phyloP scores from a whole-genome alignment of 2,797 vertebrate genomes.

The Heterohyrax brucei region DNA sequence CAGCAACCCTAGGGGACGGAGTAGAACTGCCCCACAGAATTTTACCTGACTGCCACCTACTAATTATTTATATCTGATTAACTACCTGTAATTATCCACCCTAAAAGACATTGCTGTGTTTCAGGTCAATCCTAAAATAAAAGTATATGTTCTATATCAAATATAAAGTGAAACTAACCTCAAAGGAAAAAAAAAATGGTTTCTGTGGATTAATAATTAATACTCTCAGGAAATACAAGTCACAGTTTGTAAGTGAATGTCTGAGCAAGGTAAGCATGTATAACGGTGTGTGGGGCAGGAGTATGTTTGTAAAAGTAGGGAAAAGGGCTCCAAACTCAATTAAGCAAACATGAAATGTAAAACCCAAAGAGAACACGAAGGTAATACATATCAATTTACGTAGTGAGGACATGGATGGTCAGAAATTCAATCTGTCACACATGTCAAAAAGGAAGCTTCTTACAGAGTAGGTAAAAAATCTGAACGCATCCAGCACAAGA shows the following conservation, averaged over 20 bases:
- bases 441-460: conserved; percentile 65
- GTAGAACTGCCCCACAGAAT: too few relatives aligned
- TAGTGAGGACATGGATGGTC: neutral
- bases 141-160: neutral
- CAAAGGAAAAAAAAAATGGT: neutral
- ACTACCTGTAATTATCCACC: neutral
- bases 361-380: conserved; percentile 13
- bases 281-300: neutral
- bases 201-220: conserved; percentile 18
- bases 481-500: conserved; percentile 61
- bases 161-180: neutral
- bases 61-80: neutral
- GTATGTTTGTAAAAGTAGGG: neutral
- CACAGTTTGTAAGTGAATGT: neutral
- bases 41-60: neutral
- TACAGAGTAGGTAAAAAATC: conserved; percentile 57
- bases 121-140: neutral
- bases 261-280: conserved; percentile 27
- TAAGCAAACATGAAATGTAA: conserved; percentile 52
- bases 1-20: too few relatives aligned
- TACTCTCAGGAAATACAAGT: conserved; percentile 49
- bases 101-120: neutral
- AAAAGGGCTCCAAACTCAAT: neutral
- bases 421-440: conserved; percentile 75
- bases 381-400: neutral